These are phyloP conservation scores for Megalops atlanticus DNA, from an alignment of 2,113 vertebrate species.

Conservation along the genomic window DNA sequence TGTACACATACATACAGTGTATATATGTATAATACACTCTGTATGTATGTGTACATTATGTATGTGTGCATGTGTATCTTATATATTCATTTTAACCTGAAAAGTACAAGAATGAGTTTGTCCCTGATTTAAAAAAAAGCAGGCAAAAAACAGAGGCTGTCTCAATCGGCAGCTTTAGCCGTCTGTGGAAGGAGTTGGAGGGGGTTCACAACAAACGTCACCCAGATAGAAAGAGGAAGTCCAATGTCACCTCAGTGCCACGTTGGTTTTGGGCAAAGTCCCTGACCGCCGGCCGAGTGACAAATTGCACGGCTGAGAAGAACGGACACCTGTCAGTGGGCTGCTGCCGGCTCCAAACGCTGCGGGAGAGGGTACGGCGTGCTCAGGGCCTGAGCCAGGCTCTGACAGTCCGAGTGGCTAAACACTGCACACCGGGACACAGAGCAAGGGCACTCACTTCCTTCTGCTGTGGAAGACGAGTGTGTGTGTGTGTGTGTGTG, in stretches of 20 bases:
- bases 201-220: neutral
- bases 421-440: too few relatives aligned
- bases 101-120: too few relatives aligned
- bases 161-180: neutral
- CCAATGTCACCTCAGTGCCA: constrained; percentile 42
- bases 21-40: too few relatives aligned
- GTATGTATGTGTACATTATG: too few relatives aligned
- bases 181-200: neutral
- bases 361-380: constrained; percentile 35
- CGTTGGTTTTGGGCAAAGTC: constrained; percentile 47
- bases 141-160: neutral
- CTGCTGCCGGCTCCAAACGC: constrained; percentile 36
- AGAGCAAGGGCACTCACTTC: neutral
- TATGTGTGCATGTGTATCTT: too few relatives aligned
- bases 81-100: too few relatives aligned
- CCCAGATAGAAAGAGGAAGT: neutral
- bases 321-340: constrained; percentile 68
- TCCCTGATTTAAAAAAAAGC: neutral
- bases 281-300: constrained; percentile 63
- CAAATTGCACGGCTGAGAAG: constrained; percentile 69
- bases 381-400: neutral
- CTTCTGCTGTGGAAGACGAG: too few relatives aligned
- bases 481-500: neutral
- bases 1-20: too few relatives aligned
- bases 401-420: neutral